Percentiles rank a stretch among this genome's conserved stretches.
phyloP scores from a whole-genome alignment of 2,888 invertebrate species.

The Pollenia griseotomentosa region DNA sequence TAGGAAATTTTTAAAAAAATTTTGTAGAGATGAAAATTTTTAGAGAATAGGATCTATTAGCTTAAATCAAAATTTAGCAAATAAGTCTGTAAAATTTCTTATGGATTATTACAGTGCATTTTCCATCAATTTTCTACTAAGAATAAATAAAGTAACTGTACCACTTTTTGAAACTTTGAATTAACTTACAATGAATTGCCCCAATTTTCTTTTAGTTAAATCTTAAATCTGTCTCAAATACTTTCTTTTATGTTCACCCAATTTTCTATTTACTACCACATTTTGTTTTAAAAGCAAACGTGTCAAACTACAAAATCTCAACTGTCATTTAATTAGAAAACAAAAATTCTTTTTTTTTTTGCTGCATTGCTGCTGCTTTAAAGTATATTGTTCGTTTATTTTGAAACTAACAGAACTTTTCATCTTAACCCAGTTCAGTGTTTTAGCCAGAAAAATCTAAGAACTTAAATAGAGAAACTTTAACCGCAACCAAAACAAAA shows the following conservation, averaged over 20 bases:
- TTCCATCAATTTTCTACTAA: too few relatives aligned
- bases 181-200: too few relatives aligned
- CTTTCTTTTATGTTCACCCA: background rate
- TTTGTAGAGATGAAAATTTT: too few relatives aligned
- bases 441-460: slow-evolving; percentile 15
- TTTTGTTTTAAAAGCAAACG: slow-evolving; percentile 24
- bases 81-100: too few relatives aligned
- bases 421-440: slow-evolving; percentile 53
- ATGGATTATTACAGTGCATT: too few relatives aligned
- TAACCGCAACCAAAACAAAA: slow-evolving; percentile 37
- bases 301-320: slow-evolving; percentile 49
- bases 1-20: too few relatives aligned
- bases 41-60: too few relatives aligned
- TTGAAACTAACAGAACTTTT: slow-evolving; percentile 16
- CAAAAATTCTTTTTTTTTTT: background rate
- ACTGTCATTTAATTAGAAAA: slow-evolving; percentile 55
- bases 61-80: too few relatives aligned
- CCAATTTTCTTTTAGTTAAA: too few relatives aligned
- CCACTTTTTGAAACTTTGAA: too few relatives aligned
- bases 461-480: slow-evolving; percentile 58
- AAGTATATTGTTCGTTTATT: background rate
- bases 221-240: background rate
- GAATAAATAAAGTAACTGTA: too few relatives aligned
- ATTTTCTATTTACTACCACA: background rate
- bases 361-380: background rate